These are phyloP conservation scores for Holothuria glaberrima DNA, from an alignment of 35 echinoderm and acorn worm species.

Conservation along the genomic window DNA sequence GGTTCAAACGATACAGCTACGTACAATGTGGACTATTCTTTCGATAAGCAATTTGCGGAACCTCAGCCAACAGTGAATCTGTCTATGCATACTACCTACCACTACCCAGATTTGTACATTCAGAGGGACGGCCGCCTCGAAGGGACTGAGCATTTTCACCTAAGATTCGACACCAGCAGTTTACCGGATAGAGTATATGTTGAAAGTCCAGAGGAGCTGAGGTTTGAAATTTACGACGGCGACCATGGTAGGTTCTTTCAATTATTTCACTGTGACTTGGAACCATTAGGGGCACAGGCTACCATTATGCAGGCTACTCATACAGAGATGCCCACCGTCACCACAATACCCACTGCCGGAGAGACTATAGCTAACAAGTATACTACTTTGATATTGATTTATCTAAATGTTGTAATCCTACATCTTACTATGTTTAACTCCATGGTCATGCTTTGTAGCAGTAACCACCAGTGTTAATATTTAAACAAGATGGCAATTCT, in stretches of 20 bases:
- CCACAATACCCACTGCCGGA: too few relatives aligned
- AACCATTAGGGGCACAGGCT: too few relatives aligned
- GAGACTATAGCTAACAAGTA: too few relatives aligned
- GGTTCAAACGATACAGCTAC: neutral
- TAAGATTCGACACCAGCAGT: neutral
- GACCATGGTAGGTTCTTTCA: neutral
- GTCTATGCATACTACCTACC: neutral
- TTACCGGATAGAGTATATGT: neutral
- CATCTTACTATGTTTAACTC: too few relatives aligned
- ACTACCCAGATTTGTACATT: neutral
- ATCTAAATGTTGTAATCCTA: too few relatives aligned
- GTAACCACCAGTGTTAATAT: too few relatives aligned
- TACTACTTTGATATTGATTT: too few relatives aligned
- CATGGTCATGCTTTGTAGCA: too few relatives aligned
- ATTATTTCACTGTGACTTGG: neutral
- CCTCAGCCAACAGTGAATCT: neutral
- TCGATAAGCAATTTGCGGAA: neutral
- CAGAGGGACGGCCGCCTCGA: neutral
- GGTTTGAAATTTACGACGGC: neutral
- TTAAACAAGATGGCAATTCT: too few relatives aligned
- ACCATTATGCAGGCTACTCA: too few relatives aligned
- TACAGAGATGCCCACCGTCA: too few relatives aligned
- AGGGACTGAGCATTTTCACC: neutral
- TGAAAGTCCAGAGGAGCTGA: neutral
- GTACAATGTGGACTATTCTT: neutral